Conservation (phyloP, 2,888 invertebrate species). For the Netelia virgata region DNA sequence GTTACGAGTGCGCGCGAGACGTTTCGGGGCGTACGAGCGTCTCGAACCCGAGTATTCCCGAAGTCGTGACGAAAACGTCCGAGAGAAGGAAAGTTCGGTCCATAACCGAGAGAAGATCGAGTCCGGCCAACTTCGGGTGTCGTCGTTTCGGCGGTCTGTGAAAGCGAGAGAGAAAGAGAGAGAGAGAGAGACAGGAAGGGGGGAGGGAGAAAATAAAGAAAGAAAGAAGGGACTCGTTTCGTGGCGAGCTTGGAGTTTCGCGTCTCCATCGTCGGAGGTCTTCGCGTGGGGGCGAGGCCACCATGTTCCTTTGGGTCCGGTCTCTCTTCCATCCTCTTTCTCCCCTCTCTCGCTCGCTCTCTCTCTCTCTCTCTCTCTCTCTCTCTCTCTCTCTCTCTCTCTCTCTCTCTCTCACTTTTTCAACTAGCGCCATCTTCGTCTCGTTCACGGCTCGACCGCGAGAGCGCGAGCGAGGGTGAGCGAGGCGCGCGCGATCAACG, state of each 20-base stretch:
- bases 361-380: constrained; percentile 32
- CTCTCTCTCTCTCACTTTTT: constrained; percentile 33
- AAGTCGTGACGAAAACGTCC: constrained; percentile 44
- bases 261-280: constrained; percentile 80
- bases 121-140: constrained; percentile 55
- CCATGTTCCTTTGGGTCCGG: constrained; percentile 80
- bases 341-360: constrained; percentile 27
- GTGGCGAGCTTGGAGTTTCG: constrained; percentile 64
- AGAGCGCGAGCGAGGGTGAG: constrained; percentile 1
- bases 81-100: constrained; percentile 30
- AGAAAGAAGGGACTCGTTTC: constrained; percentile 63
- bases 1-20: constrained; percentile 70
- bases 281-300: constrained; percentile 85
- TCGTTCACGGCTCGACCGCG: constrained; percentile 68
- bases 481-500: constrained; percentile 78
- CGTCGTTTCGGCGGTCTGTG: constrained; percentile 52
- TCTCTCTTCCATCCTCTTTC: constrained; percentile 61
- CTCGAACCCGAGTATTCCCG: constrained; percentile 28
- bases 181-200: constrained; percentile 56
- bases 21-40: constrained; percentile 24
- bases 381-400: constrained; percentile 26
- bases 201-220: constrained; percentile 57
- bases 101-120: constrained; percentile 49
- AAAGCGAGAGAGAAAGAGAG: constrained; percentile 36
- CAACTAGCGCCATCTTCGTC: constrained; percentile 58